Base-by-base conservation (phyloP, 1,140 invertebrate genomes). In the Berghia stephanieae region DNA sequence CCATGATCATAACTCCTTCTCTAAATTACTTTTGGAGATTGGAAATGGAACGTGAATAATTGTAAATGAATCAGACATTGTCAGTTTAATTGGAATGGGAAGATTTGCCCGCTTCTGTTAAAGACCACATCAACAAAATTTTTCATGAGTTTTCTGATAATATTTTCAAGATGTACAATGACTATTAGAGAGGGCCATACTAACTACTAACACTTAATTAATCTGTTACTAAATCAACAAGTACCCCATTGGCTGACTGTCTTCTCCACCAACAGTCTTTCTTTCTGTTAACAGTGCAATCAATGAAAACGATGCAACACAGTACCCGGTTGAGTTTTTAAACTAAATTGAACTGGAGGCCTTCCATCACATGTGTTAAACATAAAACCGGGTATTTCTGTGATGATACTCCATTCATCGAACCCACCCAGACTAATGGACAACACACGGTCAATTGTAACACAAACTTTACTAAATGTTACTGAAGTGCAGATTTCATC, bases 391-490 rank as follows among this genome's bases (percentile, higher is more conserved):
- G 57, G 10, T 16, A 63, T 63, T 16, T 8, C 27, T 27, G 57
- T 63, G 34, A 63, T 63, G 57, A 31, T 63, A 8, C 57, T 63
- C 27, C 57, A 8, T 27, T 10, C 57, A 16, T 8, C 34, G 10
- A 63, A 63, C 27, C 57, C 57, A 63, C 57, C 57, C 18, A 63
- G 34, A 63, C 27, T 63, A 31, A 63, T 63, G 57, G 34, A 63
- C 27, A 31, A 31, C 8, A 63, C 57, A 10, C 18, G 57, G 27
- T 63, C 18, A 24, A 31, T 63, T 10, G 57, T 16, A 63, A 63
- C 57, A 63, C 10, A 63, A 31, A 31, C 10, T 27, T 16, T 63
- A 31, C 27, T 31, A 63, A 63, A 63, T 27, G 27, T 27, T 27
- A 31, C 34, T 63, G 57, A 63, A 31, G 57, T 63, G 8, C 10